These are phyloP conservation scores for Austrolebias charrua DNA, from an alignment of 2,797 vertebrate species.

Conservation along the genomic window DNA sequence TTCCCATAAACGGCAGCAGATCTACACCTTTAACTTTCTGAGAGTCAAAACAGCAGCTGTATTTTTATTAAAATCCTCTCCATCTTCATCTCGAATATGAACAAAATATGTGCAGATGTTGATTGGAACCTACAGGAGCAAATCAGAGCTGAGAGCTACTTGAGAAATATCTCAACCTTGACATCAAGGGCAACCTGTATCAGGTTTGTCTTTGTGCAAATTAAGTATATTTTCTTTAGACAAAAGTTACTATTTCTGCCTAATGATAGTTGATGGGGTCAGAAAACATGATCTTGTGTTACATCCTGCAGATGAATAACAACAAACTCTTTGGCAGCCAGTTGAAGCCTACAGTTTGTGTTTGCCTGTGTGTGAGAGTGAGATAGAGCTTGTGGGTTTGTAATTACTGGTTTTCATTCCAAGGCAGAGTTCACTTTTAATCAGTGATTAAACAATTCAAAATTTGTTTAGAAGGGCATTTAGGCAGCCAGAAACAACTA, in stretches of 20 bases:
- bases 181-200: not conserved
- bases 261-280: not conserved
- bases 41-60: too few species aligned
- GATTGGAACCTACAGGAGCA: conserved; percentile 1
- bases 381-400: conserved; percentile 6
- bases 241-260: not conserved
- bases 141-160: not conserved
- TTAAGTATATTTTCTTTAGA: not conserved
- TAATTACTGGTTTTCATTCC: conserved; percentile 20
- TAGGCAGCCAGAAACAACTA: not conserved
- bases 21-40: too few species aligned
- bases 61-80: too few species aligned
- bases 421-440: conserved; percentile 13
- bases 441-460: conserved; percentile 8
- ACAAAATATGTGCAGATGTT: not conserved
- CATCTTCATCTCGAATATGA: not conserved
- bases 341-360: not conserved
- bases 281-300: too few species aligned
- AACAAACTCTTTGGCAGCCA: not conserved
- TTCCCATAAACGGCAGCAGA: too few species aligned
- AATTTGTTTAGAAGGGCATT: conserved; percentile 13
- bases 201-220: not conserved
- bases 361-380: not conserved
- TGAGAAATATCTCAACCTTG: not conserved
- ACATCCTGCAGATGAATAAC: not conserved